Percentiles rank a stretch among this genome's conserved stretches.
Evolutionary conservation across 2,113 vertebrate species (phyloP).

Genomic region (Callithrix jacchus): DNA sequence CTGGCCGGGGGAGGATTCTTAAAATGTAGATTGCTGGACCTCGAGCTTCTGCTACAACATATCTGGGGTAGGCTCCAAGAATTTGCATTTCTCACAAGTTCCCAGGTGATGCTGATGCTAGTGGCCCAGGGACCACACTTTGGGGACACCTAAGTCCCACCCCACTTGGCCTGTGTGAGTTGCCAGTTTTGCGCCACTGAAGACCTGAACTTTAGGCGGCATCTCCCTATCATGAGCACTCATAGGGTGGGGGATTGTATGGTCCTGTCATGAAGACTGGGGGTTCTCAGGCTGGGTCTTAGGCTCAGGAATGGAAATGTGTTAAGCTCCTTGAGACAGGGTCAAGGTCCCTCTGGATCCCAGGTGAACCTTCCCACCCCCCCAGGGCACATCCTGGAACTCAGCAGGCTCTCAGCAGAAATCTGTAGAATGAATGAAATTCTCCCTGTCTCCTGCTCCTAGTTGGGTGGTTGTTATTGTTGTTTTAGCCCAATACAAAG

Average conservation of each 20-base stretch:
- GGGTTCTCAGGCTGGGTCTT: no score
- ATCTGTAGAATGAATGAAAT: background rate
- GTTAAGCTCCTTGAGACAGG: background rate
- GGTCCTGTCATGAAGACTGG: background rate
- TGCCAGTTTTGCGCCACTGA: rapidly evolving
- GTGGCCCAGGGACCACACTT: no score
- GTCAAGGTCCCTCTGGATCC: background rate
- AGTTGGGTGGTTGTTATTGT: no score
- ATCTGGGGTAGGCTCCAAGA: background rate
- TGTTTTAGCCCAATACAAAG: background rate
- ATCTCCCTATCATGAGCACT: rapidly evolving
- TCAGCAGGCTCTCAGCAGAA: no score
- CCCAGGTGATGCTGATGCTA: background rate
- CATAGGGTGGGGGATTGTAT: rapidly evolving
- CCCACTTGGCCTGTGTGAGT: rapidly evolving
- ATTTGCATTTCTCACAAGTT: background rate
- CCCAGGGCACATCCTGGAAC: background rate
- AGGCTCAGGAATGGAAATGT: background rate
- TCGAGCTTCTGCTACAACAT: background rate
- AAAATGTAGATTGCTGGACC: background rate
- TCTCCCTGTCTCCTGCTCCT: background rate
- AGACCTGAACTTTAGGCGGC: no score
- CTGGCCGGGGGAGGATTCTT: background rate
- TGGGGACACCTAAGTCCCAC: background rate
- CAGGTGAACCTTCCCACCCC: rapidly evolving